Percentiles rank a stretch among this genome's conserved stretches.
Evolutionary conservation across 2,797 vertebrate genomes (phyloP).

Genomic region (Picus viridis): DNA sequence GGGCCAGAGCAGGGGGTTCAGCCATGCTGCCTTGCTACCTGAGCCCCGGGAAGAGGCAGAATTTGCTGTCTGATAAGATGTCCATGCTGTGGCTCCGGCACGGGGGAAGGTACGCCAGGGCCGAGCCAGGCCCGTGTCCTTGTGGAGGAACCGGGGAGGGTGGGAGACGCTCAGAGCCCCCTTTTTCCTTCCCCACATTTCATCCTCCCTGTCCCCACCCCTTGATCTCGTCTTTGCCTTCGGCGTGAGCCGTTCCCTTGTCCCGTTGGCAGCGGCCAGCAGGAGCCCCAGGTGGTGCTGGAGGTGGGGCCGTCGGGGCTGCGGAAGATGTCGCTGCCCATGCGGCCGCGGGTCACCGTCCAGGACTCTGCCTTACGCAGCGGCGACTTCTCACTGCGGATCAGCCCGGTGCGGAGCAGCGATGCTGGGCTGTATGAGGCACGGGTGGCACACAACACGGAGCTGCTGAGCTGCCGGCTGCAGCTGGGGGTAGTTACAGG

Average conservation of each 20-base stretch:
- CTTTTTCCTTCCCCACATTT: neutral
- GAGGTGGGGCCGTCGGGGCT: constrained; percentile 60
- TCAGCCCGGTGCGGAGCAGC: constrained; percentile 31
- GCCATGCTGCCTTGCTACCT: constrained; percentile 55
- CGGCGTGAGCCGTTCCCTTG: rapidly evolving
- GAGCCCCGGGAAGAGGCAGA: neutral
- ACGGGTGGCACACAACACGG: neutral
- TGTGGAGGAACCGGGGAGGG: neutral
- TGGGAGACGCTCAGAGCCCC: neutral
- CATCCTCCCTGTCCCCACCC: neutral
- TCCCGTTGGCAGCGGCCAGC: neutral
- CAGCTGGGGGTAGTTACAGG: constrained; percentile 69
- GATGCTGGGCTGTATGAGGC: constrained; percentile 72
- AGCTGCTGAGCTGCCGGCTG: constrained; percentile 34
- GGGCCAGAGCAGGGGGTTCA: constrained; percentile 45
- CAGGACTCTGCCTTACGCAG: constrained; percentile 43
- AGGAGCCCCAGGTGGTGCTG: constrained; percentile 66
- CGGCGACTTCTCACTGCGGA: constrained; percentile 76
- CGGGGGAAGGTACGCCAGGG: constrained; percentile 15
- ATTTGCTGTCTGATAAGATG: constrained; percentile 5
- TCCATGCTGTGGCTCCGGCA: constrained; percentile 37
- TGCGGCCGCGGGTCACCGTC: constrained; percentile 64
- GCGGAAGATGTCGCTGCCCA: constrained; percentile 48
- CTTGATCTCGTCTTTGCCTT: neutral
- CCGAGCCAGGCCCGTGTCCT: neutral